Conservation (phyloP, 1,140 invertebrate genomes). For the Pemphigus obesinymphae region DNA sequence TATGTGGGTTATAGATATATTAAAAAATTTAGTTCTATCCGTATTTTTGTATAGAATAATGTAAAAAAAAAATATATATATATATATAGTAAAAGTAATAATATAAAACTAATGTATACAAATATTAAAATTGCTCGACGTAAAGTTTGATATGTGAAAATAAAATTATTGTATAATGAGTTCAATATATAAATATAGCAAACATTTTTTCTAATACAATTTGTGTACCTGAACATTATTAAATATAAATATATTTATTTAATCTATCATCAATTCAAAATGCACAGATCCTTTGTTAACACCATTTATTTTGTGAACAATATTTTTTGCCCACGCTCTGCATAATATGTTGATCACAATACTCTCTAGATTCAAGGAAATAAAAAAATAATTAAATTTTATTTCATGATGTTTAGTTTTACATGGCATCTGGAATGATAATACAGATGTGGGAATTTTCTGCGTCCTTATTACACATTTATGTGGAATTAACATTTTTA, state of each 20-base stretch:
- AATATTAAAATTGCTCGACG: not conserved
- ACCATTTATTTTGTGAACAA: constrained; percentile 71
- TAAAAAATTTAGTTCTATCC: too few species aligned
- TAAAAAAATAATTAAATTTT: constrained; percentile 11
- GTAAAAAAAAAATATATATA: not conserved
- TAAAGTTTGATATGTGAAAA: not conserved
- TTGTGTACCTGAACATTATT: not conserved
- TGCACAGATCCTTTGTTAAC: constrained; percentile 74
- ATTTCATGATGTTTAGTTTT: too few species aligned
- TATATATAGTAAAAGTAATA: not conserved
- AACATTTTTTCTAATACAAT: not conserved
- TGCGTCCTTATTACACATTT: too few species aligned
- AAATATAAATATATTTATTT: constrained; percentile 49
- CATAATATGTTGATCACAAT: constrained; percentile 86
- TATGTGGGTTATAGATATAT: too few species aligned
- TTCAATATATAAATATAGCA: not conserved
- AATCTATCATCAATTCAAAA: constrained; percentile 85
- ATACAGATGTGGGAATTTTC: too few species aligned
- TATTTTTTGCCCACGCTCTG: constrained; percentile 84
- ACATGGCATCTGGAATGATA: too few species aligned
- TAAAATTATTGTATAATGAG: not conserved
- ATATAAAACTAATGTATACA: not conserved
- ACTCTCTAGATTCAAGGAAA: constrained; percentile 57
- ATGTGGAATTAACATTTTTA: too few species aligned
- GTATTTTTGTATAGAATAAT: too few species aligned